Conservation (phyloP, 2,113 vertebrate genomes). For the Oreochromis aureus region DNA sequence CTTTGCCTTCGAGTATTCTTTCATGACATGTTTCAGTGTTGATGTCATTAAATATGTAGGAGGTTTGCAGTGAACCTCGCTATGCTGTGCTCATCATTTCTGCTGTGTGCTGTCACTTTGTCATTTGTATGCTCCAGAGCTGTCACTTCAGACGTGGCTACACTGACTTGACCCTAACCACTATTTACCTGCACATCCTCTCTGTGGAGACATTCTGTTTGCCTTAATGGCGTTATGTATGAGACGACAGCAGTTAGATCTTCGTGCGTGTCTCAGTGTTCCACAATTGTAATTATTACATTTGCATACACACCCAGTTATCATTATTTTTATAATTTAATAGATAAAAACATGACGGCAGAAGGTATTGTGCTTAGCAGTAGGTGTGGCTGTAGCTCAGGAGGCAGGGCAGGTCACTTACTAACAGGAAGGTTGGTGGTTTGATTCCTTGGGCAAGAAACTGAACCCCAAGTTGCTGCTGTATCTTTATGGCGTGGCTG, state of each 20-base stretch:
- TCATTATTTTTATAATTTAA: neutral
- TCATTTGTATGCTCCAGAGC: neutral
- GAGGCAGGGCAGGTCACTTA: neutral
- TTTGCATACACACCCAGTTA: neutral
- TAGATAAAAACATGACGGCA: neutral
- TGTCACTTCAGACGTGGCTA: neutral
- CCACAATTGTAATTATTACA: neutral
- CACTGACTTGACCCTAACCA: neutral
- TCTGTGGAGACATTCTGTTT: neutral
- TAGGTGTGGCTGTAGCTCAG: neutral
- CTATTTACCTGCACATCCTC: neutral
- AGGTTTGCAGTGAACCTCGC: conserved; percentile 1
- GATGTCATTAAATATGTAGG: conserved; percentile 41
- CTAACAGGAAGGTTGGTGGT: neutral
- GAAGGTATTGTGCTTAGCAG: neutral
- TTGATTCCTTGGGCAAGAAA: neutral
- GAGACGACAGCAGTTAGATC: neutral
- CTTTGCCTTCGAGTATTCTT: conserved; percentile 11
- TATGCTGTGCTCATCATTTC: neutral
- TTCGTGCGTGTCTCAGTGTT: neutral
- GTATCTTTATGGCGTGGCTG: neutral
- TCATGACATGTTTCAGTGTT: conserved; percentile 17
- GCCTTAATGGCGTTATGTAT: neutral
- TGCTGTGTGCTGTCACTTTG: neutral
- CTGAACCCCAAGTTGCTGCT: neutral